Base-by-base conservation (phyloP, 2,113 vertebrate species). In the Misgurnus mizolepis region DNA sequence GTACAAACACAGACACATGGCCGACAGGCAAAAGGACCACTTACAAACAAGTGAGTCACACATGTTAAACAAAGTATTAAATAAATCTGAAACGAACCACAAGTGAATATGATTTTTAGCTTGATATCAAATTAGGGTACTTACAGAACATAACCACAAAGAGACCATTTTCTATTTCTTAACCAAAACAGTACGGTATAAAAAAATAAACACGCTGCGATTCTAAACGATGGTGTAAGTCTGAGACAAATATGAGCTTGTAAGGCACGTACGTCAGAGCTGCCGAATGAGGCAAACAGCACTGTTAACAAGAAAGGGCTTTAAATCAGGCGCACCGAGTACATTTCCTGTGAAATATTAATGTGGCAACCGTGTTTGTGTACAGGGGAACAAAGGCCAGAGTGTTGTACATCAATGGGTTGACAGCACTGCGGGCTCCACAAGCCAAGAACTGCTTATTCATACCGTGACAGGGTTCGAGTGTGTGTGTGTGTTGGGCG, bases 301-400 rank as follows among this genome's bases (percentile, higher is more conserved):
- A 87, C 85, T 89, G 91, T 92, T 93, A 93, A 93, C 91, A 91
- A 92, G 91, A 88, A 90, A 90, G 90, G 84, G 91, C 90, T 91
- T 92, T 92, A 92, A 92, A 93, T 93, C 91, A 93, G 88, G 86
- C 90, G 90, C 88, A 82, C 27, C 67, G 88, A 90, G 90, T 89
- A 88, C 85, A 89, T 90, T 90, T 91, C 85, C 85, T 86, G 87
- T 94, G 84, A 93, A 94, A 93, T 92, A 94, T 94, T 94, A 83
- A 94, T 92, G 91, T 88, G 86, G 87, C 90, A 92, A 91, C 87
- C 90, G 89, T 91, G 92, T 92, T 93, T 91, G 89, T 91, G 90
- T 90, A 87, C 90, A 83, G 84, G 74, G 84, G 89, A 93, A 91
- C 89, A 92, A 89, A 90, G 89, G 89, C 85, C 89, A 88, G 90